Percentiles rank a stretch among this genome's conserved stretches.
phyloP scores from a whole-genome alignment of 2,113 vertebrate genomes.

The Grus americana region DNA sequence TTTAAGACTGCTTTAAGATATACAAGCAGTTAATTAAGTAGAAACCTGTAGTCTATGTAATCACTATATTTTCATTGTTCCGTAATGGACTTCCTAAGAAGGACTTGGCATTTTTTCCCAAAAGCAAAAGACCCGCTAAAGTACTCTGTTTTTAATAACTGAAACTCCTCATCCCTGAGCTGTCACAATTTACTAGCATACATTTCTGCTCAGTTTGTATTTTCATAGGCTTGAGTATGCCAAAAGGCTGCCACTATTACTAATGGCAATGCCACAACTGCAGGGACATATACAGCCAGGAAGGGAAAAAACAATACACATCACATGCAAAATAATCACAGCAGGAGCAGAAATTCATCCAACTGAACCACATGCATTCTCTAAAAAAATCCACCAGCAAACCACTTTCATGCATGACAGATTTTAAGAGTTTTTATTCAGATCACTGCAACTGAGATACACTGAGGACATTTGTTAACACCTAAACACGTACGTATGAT shows the following conservation, averaged over 20 bases:
- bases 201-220: background rate
- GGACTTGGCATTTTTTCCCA: background rate
- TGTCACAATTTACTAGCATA: background rate
- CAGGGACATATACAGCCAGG: background rate
- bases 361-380: background rate
- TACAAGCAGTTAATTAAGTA: constrained; percentile 29
- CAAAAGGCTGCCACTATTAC: background rate
- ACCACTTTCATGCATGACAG: background rate
- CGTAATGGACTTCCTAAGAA: background rate
- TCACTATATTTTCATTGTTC: background rate
- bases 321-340: background rate
- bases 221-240: background rate
- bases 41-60: background rate
- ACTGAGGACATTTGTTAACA: background rate
- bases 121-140: background rate
- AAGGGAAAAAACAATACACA: background rate
- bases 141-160: background rate
- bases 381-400: background rate
- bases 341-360: background rate
- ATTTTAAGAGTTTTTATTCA: background rate
- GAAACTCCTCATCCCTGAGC: background rate
- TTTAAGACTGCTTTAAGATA: constrained; percentile 55
- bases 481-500: background rate
- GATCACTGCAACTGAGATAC: background rate
- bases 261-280: background rate